Evolutionary conservation across 2,113 vertebrate species (phyloP), one percentile per base, ranked within the genome.

Genomic region (Eleginops maclovinus): DNA sequence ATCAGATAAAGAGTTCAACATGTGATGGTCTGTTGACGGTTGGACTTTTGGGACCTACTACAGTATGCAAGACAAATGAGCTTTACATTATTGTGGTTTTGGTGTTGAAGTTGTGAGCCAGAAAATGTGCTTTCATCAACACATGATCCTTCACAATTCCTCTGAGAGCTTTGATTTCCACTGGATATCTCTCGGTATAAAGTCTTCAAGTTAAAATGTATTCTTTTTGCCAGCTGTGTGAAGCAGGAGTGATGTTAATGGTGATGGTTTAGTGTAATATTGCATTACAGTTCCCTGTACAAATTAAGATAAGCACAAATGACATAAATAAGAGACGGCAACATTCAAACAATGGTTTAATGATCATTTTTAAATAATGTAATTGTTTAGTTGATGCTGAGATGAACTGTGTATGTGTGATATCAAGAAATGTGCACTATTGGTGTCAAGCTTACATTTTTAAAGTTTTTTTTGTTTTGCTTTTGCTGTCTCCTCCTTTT

Each of bases 1-100:
- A 80, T 75, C 17, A 68, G 24, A 70, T 28, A 26, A 79, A 63
- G 36, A 63, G 26, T 72, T 22, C 63, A 71, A 47, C 69, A 68
- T 85, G 83, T 92, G 91, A 92, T 90, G 89, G 91, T 90, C 89
- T 78, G 77, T 54, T 90, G 88, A 83, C 53, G 55, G 54, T 16
- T 11, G 55, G 31, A 72, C 76, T 54, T 76, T 41, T 44, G 41
- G 53, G 55, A 79, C 11, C 46, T 28, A 22, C 31, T 7, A 36
- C 78, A 54, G 31, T 8, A 11, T 4, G 53, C 16, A 7, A 72
- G 82, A 81, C 72, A 74, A 90, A 89, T 87, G 70, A 84, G 82
- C 5, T 84, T 82, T n/a, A 75, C 60, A 76, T 88, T 82, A 50
- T 64, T 80, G 83, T 77, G 88, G 83, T 70, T 87, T 59, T 43